Conservation (phyloP, 2,113 vertebrate species). For the Eulemur macaco region DNA sequence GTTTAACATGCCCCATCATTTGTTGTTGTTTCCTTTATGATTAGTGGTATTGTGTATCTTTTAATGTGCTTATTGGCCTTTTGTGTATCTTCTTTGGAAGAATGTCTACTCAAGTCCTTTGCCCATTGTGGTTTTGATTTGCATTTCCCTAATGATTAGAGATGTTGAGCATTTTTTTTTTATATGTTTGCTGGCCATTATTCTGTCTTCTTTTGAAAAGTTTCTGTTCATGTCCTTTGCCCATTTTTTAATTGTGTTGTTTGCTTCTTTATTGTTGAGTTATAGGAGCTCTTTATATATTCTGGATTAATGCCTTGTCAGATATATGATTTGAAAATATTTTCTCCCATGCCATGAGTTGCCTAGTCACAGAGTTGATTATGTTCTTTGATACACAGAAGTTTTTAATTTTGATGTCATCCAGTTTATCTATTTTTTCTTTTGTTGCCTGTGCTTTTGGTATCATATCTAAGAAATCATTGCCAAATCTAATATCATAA, state of each 20-base stretch:
- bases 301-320: background rate
- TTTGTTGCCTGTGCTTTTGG: background rate
- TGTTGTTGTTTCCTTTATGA: background rate
- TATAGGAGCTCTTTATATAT: background rate
- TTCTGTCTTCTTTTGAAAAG: background rate
- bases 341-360: background rate
- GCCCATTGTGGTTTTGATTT: background rate
- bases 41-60: background rate
- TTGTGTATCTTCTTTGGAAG: background rate
- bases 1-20: background rate
- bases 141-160: too few species aligned
- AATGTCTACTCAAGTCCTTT: background rate
- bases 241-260: background rate
- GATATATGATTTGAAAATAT: background rate
- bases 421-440: background rate
- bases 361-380: background rate
- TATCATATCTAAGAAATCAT: background rate
- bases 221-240: background rate
- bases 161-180: too few species aligned
- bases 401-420: background rate
- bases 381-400: background rate
- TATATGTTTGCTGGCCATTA: too few species aligned
- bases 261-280: background rate
- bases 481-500: background rate
- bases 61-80: background rate